A percentile compares a stretch with the other conserved stretches of the same genome.
phyloP scores from a whole-genome alignment of 2,888 invertebrate genomes.

The Lepeophtheirus nordmannii region DNA sequence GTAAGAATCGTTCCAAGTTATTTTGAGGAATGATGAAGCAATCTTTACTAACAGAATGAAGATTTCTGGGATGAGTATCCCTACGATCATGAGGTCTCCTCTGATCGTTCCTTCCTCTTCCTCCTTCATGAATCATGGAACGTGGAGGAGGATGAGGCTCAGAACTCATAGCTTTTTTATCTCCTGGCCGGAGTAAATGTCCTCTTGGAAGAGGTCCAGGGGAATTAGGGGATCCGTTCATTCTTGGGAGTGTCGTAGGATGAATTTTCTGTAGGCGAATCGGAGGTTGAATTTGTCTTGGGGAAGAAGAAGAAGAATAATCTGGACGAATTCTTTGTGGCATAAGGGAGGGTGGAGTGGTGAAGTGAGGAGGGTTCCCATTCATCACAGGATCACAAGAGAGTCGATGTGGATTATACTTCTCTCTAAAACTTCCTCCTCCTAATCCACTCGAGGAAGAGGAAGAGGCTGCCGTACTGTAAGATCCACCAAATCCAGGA shows the following conservation, averaged over 20 bases:
- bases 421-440: background rate
- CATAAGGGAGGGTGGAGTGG: background rate
- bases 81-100: background rate
- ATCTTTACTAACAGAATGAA: conserved; percentile 57
- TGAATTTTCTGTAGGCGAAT: background rate
- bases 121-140: background rate
- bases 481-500: background rate
- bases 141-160: background rate
- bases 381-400: background rate
- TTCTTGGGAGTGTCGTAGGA: background rate
- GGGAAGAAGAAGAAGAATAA: background rate
- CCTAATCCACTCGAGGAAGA: background rate
- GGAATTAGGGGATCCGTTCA: background rate
- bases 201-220: no score
- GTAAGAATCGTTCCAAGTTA: conserved; percentile 68
- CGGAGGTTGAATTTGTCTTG: background rate
- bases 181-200: no score
- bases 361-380: background rate
- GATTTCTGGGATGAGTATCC: background rate
- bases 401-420: background rate
- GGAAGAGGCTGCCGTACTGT: background rate
- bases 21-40: conserved; percentile 86
- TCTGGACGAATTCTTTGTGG: background rate
- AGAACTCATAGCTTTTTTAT: background rate
- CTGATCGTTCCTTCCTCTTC: background rate